Base-by-base conservation (phyloP, 2,797 vertebrate genomes). In the Sciurus vulgaris region DNA sequence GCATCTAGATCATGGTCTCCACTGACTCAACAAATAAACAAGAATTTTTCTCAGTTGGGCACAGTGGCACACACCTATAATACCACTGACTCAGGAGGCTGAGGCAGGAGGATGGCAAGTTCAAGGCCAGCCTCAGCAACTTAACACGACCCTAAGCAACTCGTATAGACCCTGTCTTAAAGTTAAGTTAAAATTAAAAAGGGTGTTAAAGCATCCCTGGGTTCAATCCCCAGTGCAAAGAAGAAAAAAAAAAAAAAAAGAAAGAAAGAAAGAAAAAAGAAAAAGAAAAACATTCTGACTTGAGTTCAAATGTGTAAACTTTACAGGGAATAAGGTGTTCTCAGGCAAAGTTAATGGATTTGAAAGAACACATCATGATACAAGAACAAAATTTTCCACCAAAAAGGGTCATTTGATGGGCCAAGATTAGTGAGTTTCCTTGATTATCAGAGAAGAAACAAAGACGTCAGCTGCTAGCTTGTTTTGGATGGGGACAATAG, bases 241-340 rank as follows among this genome's bases (percentile, higher is more conserved):
- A 54, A 54, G 20, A 18, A 54, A 54, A 54, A 6, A 18, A 54
- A 54, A 54, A 18, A 54, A 18, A 18, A n/a, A 54, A 54, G 20
- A 18, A 54, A 54, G 20, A 6, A 18, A 54, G 18, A 54, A 18
- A 54, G n/a, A 18, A 18, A 6, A 7, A 59, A 59, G 7, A 22
- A 59, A 56, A 59, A 59, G 26, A 59, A 59, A 38, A 38, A 38
- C 38, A 59, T 4, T 63, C 51, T 79, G 85, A 69, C 67, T 73
- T 73, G 76, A 73, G 28, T 89, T 89, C 89, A 91, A 72, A 87
- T 81, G 14, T 56, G 79, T 49, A 82, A 83, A 82, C 26, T 33
- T 70, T 51, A 35, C 35, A 69, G 67, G 54, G 79, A 91, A 87
- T 38, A 67, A 74, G 77, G 67, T 3, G 18, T 88, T 88, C 86